Base-by-base conservation (phyloP, 2,888 invertebrate genomes). In the Ichneumon xanthorius region DNA sequence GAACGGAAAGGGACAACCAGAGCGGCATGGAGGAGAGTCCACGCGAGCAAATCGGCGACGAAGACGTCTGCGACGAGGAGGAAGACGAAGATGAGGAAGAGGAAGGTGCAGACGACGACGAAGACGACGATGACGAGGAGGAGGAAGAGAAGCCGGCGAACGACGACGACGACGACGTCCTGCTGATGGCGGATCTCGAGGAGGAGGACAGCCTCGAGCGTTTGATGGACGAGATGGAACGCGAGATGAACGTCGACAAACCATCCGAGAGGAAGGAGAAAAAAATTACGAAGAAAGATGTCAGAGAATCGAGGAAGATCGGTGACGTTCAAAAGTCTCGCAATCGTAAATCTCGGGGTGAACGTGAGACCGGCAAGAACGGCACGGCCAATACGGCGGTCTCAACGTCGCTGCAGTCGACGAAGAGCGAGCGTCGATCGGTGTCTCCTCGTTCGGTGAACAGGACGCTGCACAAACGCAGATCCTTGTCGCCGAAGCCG, bases 181-280 rank as follows among this genome's bases (percentile, higher is more conserved):
- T 93, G 26, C 86, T 93, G n/a, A 93, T 93, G 90, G 92, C 91
- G 22, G 94, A 94, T 88, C 92, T 94, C 40, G 94, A 94, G 85
- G 94, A 94, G 80, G 93, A 94, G 68, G 94, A 94, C 86, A 95
- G 95, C 88, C 91, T 95, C 67, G 95, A 95, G 81, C 94, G 94
- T 4, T 89, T 95, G 48, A 95, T 95, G 94, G 93, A 95, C 76
- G 95, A 95, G 87, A 93, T 95, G 89, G 95, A 95, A 82, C 93
- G 93, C 80, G 95, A 95, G 90, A 95, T 95, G 87, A 92, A 90
- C 14, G 90, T 89, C 5, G 91, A 89, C 30, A 91, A 90, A 26
- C 76, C 87, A 2, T 75, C 80, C 1, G 90, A 90, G 22, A 89
- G 87, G 4, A 89, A 80, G 40, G 90, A 90, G 11, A 90, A 87